Conservation (phyloP, 2,797 vertebrate species). For the Oryzias sinensis region DNA sequence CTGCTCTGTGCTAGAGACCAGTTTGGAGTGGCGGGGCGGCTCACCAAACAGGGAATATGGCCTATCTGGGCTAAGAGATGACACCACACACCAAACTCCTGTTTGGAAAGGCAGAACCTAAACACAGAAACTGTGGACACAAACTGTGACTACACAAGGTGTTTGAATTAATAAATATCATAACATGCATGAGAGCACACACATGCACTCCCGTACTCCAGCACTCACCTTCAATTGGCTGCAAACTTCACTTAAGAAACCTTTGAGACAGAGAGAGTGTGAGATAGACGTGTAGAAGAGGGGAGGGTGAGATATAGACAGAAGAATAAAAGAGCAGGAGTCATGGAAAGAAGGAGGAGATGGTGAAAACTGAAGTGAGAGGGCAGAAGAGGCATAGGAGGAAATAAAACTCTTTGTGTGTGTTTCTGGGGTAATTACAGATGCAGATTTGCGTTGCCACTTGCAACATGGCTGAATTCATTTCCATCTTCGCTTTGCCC, state of each 20-base stretch:
- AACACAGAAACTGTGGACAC: conserved; percentile 71
- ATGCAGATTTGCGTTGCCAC: conserved; percentile 85
- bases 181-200: conserved; percentile 57
- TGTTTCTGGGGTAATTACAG: conserved; percentile 84
- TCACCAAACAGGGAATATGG: conserved; percentile 75
- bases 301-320: conserved; percentile 60
- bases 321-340: conserved; percentile 53
- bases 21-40: no score
- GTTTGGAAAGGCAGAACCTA: conserved; percentile 62
- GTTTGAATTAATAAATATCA: conserved; percentile 74
- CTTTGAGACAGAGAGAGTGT: conserved; percentile 75
- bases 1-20: conserved; percentile 57
- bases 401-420: conserved; percentile 67
- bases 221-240: conserved; percentile 84
- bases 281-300: conserved; percentile 66
- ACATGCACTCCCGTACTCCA: conserved; percentile 46
- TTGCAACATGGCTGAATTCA: conserved; percentile 86
- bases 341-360: conserved; percentile 55
- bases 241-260: conserved; percentile 83
- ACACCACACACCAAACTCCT: conserved; percentile 57
- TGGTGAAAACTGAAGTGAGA: conserved; percentile 52
- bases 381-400: conserved; percentile 59
- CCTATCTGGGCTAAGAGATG: conserved; percentile 79
- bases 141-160: conserved; percentile 60
- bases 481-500: conserved; percentile 82